Conservation (phyloP, 2,113 vertebrate genomes). For the Pan paniscus region DNA sequence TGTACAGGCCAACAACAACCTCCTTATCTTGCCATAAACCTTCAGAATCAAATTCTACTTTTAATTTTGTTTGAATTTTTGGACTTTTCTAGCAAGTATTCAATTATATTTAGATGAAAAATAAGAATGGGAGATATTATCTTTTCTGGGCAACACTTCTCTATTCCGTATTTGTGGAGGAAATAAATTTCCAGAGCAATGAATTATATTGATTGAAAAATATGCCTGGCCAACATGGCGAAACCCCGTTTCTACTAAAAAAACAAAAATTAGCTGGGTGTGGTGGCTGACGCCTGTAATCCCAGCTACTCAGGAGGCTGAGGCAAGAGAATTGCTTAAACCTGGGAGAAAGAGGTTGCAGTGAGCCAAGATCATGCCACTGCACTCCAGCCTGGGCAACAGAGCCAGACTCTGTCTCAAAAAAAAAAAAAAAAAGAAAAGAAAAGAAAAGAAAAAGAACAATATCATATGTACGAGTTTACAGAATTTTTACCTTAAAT, state of each 20-base stretch:
- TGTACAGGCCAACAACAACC: background rate
- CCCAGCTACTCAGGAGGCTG: no score
- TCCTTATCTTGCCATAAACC: slow-evolving; percentile 38
- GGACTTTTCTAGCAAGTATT: background rate
- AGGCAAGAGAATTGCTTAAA: no score
- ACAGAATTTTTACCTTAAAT: slow-evolving; percentile 1
- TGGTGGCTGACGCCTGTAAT: no score
- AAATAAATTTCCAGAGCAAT: background rate
- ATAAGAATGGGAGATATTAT: background rate
- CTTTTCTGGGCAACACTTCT: slow-evolving; percentile 1
- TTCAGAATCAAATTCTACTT: slow-evolving; percentile 46
- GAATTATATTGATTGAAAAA: slow-evolving; percentile 30
- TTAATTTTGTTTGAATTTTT: slow-evolving; percentile 28
- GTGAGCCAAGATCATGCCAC: no score
- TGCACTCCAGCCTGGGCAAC: no score
- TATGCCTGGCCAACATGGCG: no score
- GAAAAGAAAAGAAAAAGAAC: background rate
- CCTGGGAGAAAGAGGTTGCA: no score
- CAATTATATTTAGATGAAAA: slow-evolving; percentile 38
- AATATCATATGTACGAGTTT: background rate
- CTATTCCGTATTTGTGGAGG: background rate
- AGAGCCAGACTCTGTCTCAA: no score
- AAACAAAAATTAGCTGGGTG: no score
- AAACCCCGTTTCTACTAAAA: no score
- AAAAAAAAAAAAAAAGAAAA: background rate